These are phyloP conservation scores for Stenodema calcarata DNA, from an alignment of 2,888 invertebrate genomes.

Conservation along the genomic window DNA sequence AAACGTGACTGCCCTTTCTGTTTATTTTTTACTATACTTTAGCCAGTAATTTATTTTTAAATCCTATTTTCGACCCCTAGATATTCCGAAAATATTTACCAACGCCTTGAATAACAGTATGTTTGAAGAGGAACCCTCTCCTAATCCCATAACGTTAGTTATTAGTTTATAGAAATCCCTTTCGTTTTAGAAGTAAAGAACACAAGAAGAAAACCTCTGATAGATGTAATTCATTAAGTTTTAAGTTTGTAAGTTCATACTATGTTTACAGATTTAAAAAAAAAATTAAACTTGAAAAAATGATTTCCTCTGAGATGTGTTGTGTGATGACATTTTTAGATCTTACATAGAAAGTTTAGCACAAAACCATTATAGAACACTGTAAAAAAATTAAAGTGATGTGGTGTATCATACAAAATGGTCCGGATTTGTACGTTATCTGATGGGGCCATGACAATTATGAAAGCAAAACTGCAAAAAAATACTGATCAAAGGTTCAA, in stretches of 20 bases:
- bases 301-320: neutral
- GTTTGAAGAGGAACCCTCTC: neutral
- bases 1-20: neutral
- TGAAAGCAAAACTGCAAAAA: neutral
- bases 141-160: neutral
- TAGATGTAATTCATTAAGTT: slow-evolving; percentile 15
- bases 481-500: neutral
- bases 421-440: neutral
- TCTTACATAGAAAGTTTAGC: neutral
- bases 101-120: neutral
- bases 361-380: neutral
- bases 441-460: neutral
- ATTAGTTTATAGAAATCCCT: neutral
- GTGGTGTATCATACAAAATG: neutral
- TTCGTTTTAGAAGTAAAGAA: neutral
- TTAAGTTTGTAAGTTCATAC: slow-evolving; percentile 14
- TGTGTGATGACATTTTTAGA: neutral
- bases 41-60: neutral
- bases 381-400: neutral
- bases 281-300: slow-evolving; percentile 7
- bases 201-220: neutral
- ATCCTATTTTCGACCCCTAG: neutral
- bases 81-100: neutral
- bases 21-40: neutral
- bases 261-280: neutral